Base-by-base conservation (phyloP, 2,888 invertebrate species). In the Eubasilissa splendida region DNA sequence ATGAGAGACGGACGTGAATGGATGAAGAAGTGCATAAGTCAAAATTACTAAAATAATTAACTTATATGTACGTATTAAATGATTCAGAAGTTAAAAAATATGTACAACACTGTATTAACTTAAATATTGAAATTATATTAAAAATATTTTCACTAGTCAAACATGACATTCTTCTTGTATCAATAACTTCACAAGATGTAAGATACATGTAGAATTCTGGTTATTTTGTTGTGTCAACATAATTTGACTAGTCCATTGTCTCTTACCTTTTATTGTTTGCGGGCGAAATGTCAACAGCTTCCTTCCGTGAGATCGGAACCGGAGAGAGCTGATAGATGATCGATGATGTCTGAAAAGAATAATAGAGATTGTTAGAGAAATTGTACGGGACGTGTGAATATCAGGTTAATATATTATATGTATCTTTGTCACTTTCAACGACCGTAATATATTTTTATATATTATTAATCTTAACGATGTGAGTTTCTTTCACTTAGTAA, bases 221-320 rank as follows among this genome's bases (percentile, higher is more conserved):
- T 5, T 7, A 52, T 53, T n/a, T 52, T 71, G 14, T 71, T 22
- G 52, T 14, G 52, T 53, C 31, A 14, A 9, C n/a, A 63, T 1
- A 22, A 22, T 63, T 22, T 22, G 59, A 74, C 74, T 60, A 52
- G 60, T 74, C 73, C 68, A 79, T 81, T 81, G 75, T 79, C 76
- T 79, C 83, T 81, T 80, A 83, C 83, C 83, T 79, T 65, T 74
- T 80, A 80, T 80, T 80, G 78, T 82, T 78, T 74, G 70, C 79
- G 66, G 77, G 80, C 79, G 80, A 83, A 76, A 78, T 82, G 80
- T 65, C 76, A 80, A 60, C 71, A 52, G 60, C 71, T 77, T 79
- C 79, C 79, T 82, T 77, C 73, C 66, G 65, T 50, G 77, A 66
- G 73, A 54, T 66, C 63, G n/a, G 66, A 53, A 63, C 63, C 2